Percentiles rank a stretch among this genome's conserved stretches.
Conservation (phyloP, 2,888 invertebrate genomes). For the Nymphalis polychloros region DNA sequence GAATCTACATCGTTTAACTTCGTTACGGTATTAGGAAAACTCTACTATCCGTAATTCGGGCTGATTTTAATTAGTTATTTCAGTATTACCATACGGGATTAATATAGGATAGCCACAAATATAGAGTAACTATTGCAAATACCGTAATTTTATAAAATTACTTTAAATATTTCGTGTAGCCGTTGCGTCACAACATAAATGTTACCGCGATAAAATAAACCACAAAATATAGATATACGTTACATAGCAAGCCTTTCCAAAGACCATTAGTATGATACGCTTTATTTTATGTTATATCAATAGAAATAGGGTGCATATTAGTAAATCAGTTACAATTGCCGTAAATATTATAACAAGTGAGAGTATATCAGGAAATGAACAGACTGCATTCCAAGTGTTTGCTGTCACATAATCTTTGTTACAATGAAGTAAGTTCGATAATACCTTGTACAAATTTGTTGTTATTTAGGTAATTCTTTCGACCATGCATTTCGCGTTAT, state of each 20-base stretch:
- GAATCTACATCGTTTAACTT: no score
- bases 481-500: conserved; percentile 20
- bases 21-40: no score
- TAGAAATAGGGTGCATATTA: conserved; percentile 6
- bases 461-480: conserved; percentile 5
- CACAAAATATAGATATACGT: not conserved
- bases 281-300: conserved; percentile 4
- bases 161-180: no score
- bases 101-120: no score
- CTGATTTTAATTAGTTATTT: no score
- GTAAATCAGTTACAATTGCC: conserved; percentile 8
- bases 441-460: conserved; percentile 11
- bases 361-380: conserved; percentile 24
- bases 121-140: no score
- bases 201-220: not conserved
- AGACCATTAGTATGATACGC: not conserved
- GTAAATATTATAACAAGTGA: conserved; percentile 18
- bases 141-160: no score
- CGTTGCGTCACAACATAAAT: no score
- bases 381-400: conserved; percentile 3
- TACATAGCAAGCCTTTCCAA: not conserved
- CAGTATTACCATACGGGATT: no score
- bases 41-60: no score
- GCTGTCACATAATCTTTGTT: not conserved
- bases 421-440: conserved; percentile 9